phyloP scores from a whole-genome alignment of 53 echinoderm and acorn worm species.

The Crossaster papposus region DNA sequence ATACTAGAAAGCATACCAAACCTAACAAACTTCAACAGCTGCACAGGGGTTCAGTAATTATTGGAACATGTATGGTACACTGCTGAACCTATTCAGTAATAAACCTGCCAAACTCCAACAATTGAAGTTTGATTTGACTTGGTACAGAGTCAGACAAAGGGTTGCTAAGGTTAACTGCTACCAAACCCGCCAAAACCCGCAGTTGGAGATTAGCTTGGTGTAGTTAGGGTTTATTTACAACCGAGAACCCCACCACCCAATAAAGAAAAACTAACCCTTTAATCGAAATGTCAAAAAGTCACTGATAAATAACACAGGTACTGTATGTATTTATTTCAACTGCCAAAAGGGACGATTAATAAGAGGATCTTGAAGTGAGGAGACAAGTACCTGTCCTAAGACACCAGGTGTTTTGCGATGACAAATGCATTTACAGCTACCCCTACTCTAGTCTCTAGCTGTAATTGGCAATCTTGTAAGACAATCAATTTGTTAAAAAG shows the following conservation, averaged over 20 bases:
- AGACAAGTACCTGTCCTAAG: background rate
- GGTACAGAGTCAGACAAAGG: no score
- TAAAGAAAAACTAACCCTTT: background rate
- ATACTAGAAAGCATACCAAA: no score
- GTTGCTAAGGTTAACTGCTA: no score
- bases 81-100: no score
- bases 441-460: background rate
- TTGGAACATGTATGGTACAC: no score
- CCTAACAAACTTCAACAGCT: no score
- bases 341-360: background rate
- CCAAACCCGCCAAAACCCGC: no score
- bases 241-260: background rate
- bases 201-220: no score
- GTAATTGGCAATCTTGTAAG: background rate
- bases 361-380: background rate
- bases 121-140: no score
- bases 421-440: slow-evolving; percentile 22
- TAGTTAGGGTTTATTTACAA: no score
- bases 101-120: no score
- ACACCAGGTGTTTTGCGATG: slow-evolving; percentile 10
- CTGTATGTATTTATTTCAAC: background rate
- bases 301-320: background rate
- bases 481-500: background rate
- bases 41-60: no score
- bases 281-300: background rate